Conservation (phyloP, 2,797 vertebrate species). For the Anguilla pacifica region DNA sequence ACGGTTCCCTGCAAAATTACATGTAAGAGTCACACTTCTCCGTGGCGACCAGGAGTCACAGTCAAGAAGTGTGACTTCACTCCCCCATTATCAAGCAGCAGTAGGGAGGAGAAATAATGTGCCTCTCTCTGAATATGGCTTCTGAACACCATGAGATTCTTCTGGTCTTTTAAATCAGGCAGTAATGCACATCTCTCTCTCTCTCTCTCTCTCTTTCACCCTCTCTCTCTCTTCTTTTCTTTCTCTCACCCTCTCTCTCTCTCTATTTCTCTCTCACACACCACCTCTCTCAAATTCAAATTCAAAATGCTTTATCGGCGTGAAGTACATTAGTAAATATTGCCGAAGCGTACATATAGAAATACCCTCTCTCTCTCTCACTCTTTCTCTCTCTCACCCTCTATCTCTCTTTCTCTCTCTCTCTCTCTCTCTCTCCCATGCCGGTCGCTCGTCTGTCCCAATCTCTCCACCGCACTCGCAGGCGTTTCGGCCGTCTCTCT, state of each 20-base stretch:
- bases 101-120: not conserved
- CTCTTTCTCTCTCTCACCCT: not conserved
- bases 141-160: not conserved
- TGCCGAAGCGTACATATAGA: no score
- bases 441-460: not conserved
- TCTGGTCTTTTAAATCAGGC: not conserved
- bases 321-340: no score
- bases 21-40: not conserved
- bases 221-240: constrained; percentile 30
- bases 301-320: no score
- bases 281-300: not conserved
- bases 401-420: constrained; percentile 28
- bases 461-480: not conserved
- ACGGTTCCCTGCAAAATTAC: not conserved
- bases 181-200: not conserved
- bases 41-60: not conserved
- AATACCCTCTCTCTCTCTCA: no score
- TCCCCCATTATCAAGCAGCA: not conserved
- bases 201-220: constrained; percentile 30
- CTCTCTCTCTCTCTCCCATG: constrained; percentile 27
- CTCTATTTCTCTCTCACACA: not conserved
- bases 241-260: constrained; percentile 19
- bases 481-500: not conserved
- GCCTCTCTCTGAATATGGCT: not conserved
- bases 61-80: not conserved